A percentile compares a stretch with the other conserved stretches of the same genome.
phyloP scores from a whole-genome alignment of 2,797 vertebrate genomes.

The Poecilia velifera region DNA sequence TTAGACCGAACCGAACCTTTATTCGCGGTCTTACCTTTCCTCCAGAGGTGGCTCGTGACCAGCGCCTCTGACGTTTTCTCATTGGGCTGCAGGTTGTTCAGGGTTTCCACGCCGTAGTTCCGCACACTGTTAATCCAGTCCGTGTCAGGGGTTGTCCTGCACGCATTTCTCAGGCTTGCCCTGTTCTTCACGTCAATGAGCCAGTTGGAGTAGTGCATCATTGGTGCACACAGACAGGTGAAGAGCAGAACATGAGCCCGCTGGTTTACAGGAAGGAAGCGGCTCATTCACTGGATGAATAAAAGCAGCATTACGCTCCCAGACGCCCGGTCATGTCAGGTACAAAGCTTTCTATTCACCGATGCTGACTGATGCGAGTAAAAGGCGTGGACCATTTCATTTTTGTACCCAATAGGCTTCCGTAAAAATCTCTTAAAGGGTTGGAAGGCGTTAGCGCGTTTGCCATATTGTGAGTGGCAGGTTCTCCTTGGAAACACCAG shows the following conservation, averaged over 20 bases:
- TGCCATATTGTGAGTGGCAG: not conserved
- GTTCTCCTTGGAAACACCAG: not conserved
- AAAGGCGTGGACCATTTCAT: constrained; percentile 40
- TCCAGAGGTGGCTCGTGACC: constrained; percentile 63
- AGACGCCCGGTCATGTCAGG: constrained; percentile 32
- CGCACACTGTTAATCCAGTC: constrained; percentile 60
- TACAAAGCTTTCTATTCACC: constrained; percentile 28
- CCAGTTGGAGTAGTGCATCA: constrained; percentile 80
- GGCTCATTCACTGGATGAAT: constrained; percentile 27
- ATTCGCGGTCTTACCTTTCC: constrained; percentile 62
- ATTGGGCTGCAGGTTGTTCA: constrained; percentile 38
- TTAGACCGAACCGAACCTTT: constrained; percentile 6
- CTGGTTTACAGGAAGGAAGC: constrained; percentile 9
- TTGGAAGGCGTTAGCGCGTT: not conserved
- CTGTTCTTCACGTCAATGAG: constrained; percentile 77
- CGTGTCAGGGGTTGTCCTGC: constrained; percentile 54
- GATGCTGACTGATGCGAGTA: constrained; percentile 3
- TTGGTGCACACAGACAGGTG: constrained; percentile 49
- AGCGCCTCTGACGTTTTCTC: constrained; percentile 53
- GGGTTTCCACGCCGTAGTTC: constrained; percentile 44
- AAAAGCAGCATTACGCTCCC: constrained; percentile 31
- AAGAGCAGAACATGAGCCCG: constrained; percentile 41
- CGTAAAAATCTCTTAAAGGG: constrained; percentile 28
- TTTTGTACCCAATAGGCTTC: constrained; percentile 58
- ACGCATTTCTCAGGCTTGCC: constrained; percentile 71